Evolutionary conservation across 2,113 vertebrate species (phyloP), one percentile per base, ranked within the genome.

Genomic region (Dunckerocampus dactyliophorus): DNA sequence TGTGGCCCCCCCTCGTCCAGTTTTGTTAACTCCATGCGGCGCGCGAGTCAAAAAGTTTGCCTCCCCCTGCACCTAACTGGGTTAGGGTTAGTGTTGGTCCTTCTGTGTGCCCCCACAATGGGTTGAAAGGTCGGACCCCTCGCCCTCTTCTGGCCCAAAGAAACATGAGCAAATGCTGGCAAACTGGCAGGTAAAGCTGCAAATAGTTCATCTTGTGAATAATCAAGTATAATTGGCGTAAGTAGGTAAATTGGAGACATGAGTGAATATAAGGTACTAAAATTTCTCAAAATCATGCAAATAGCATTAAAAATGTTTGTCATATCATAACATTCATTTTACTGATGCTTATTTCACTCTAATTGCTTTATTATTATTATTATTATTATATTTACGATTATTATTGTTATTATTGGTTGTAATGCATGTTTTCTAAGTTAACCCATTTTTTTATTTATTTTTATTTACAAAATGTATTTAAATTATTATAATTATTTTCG

Each of bases 71-170:
- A n/a, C n/a, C n/a, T n/a, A n/a, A n/a, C n/a, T n/a, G n/a, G n/a
- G n/a, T n/a, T n/a, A n/a, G n/a, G n/a, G n/a, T n/a, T n/a, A n/a
- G n/a, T n/a, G n/a, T n/a, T 22, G 59, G 47, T 66, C 67, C 54
- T 57, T 62, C 6, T 34, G 58, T 62, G 39, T 14, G 31, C 12
- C 12, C 47, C 45, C 21, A 39, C 47, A 42, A 48, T 45, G 34
- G 53, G 56, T 71, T 59, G 70, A 65, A 71, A 63, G 71, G 75
- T 19, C 16, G 45, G 53, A 1, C 17, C 59, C 59, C 19, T 42
- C 31, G 13, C 21, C 53, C 31, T 15, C 10, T 54, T 37, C 31
- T 43, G 28, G 37, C 31, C 63, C 62, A 42, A 31, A 71, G 3
- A 28, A 57, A 51, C 42, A 63, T 3, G 24, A 16, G 22, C 14